Percentiles rank a stretch among this genome's conserved stretches.
phyloP scores from a whole-genome alignment of 2,797 vertebrate species.

The Ptychadena robeensis region DNA sequence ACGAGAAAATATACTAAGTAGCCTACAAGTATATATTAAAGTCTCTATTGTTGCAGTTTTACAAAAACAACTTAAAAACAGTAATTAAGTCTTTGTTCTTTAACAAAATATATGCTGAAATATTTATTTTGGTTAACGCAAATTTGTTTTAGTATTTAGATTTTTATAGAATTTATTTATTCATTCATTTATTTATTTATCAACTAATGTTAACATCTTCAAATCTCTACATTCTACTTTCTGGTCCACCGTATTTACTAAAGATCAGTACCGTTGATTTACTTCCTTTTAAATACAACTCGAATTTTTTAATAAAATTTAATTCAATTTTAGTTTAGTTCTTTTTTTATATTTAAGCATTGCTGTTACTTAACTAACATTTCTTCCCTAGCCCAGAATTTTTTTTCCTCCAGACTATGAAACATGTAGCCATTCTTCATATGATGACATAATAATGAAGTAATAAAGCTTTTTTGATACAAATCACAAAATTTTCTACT shows the following conservation, averaged over 20 bases:
- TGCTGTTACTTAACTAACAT: slow-evolving; percentile 10
- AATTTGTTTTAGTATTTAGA: too few species aligned
- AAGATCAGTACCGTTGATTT: neutral
- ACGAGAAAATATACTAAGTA: neutral
- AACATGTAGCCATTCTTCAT: slow-evolving; percentile 5
- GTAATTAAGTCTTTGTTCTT: neutral
- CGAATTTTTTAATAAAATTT: too few species aligned
- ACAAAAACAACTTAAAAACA: neutral
- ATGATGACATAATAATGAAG: neutral
- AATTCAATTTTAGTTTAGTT: too few species aligned
- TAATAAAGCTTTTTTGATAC: neutral
- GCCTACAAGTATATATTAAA: neutral
- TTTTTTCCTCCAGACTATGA: slow-evolving; percentile 1
- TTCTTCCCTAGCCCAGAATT: slow-evolving; percentile 8
- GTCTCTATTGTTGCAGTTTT: neutral
- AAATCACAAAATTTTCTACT: slow-evolving; percentile 13
- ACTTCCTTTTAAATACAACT: neutral
- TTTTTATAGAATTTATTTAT: too few species aligned
- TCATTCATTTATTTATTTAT: too few species aligned
- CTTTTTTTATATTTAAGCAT: neutral
- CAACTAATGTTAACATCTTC: neutral
- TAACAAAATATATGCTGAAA: neutral
- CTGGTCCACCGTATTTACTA: neutral
- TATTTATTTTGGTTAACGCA: too few species aligned
- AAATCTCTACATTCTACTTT: neutral